These are phyloP conservation scores for Mesembrinibis cayennensis DNA, from an alignment of 2,113 vertebrate species.

Conservation along the genomic window DNA sequence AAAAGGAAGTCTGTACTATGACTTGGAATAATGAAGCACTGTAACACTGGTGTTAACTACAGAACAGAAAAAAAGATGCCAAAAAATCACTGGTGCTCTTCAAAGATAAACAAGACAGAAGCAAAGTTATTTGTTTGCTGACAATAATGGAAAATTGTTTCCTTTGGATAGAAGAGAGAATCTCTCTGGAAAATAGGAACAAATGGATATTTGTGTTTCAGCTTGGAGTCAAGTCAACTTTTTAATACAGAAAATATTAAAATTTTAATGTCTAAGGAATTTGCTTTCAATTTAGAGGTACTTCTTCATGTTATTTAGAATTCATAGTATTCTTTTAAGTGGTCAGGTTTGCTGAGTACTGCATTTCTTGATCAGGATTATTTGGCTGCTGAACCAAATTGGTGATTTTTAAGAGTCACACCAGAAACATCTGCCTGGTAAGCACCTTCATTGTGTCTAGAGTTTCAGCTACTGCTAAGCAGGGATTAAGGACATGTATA, in stretches of 20 bases:
- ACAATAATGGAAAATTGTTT: not conserved
- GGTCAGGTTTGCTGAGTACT: not conserved
- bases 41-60: not conserved
- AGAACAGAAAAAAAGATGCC: not conserved
- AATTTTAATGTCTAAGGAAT: not conserved
- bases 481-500: not conserved
- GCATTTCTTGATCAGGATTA: not conserved
- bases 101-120: not conserved
- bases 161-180: not conserved
- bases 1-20: not conserved
- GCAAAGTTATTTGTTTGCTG: not conserved
- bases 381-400: not conserved
- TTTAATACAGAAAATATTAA: not conserved
- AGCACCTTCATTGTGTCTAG: not conserved
- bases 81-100: not conserved
- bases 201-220: not conserved
- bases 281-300: not conserved
- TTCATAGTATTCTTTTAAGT: not conserved
- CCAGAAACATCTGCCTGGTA: not conserved
- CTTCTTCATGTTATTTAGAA: not conserved
- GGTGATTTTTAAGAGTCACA: not conserved
- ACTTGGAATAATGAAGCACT: not conserved
- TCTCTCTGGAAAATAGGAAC: not conserved
- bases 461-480: not conserved
- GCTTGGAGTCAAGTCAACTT: not conserved